Evolutionary conservation across 2,797 vertebrate species (phyloP).

Genomic region (Numenius phaeopus): DNA sequence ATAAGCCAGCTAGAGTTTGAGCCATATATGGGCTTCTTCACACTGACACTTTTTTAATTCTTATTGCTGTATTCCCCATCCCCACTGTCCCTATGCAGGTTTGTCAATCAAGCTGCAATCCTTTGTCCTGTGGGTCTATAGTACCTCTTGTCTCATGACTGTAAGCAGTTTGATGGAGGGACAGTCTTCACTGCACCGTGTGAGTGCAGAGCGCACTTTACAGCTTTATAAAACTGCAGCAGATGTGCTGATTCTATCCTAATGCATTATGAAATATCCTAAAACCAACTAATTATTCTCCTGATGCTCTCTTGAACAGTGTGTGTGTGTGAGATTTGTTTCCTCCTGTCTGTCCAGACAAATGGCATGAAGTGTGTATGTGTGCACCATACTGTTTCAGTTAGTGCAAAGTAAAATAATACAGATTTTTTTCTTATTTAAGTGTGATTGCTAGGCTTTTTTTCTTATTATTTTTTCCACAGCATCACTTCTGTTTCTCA

Average conservation of each 20-base stretch:
- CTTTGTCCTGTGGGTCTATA: neutral
- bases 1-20: neutral
- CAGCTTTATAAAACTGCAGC: neutral
- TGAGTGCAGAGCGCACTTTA: neutral
- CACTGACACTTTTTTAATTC: fast-evolving
- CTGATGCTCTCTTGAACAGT: neutral
- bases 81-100: neutral
- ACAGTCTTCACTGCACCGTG: neutral
- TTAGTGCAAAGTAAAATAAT: neutral
- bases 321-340: neutral
- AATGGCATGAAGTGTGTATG: fast-evolving
- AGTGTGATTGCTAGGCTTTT: neutral
- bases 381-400: neutral
- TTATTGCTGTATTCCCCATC: neutral
- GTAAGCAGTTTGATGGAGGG: neutral
- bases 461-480: neutral
- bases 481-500: neutral
- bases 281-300: neutral
- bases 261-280: neutral
- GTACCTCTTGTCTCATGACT: neutral
- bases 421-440: neutral
- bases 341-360: neutral
- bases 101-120: neutral
- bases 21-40: neutral
- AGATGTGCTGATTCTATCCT: neutral